phyloP scores from a whole-genome alignment of 2,113 vertebrate species.

The Chaetorhynchus papuensis region DNA sequence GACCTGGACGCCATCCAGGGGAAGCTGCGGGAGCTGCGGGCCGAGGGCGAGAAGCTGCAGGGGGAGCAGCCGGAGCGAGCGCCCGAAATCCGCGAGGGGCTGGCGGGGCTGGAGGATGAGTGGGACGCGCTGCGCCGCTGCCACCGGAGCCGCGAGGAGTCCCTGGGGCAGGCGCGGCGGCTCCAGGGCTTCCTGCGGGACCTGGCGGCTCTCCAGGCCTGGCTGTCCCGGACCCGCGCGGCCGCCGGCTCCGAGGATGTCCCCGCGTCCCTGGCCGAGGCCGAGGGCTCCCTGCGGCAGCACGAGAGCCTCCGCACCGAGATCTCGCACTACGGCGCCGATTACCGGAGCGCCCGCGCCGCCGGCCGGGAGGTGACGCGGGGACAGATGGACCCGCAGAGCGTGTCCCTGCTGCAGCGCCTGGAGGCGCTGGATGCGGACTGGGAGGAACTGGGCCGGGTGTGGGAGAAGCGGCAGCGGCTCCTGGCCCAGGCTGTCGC shows the following conservation, averaged over 20 bases:
- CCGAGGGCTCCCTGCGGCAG: conserved; percentile 83
- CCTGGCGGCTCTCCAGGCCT: conserved; percentile 90
- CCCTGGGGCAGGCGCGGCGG: conserved; percentile 87
- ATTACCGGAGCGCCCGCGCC: conserved; percentile 84
- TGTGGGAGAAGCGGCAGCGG: conserved; percentile 92
- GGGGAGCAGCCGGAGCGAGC: conserved; percentile 80
- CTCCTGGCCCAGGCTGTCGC: conserved; percentile 86
- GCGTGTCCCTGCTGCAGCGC: conserved; percentile 87
- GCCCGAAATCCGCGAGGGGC: conserved; percentile 69
- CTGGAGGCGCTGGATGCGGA: conserved; percentile 88
- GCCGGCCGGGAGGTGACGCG: conserved; percentile 87
- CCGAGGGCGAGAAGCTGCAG: conserved; percentile 79
- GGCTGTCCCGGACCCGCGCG: conserved; percentile 88
- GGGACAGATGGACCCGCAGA: conserved; percentile 86
- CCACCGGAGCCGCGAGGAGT: conserved; percentile 87
- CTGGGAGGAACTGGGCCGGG: conserved; percentile 89
- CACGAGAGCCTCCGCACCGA: conserved; percentile 90
- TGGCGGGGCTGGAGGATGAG: conserved; percentile 79
- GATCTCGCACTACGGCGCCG: conserved; percentile 86
- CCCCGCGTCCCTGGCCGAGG: conserved; percentile 84
- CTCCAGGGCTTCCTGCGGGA: conserved; percentile 91
- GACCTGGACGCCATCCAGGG: conserved; percentile 92
- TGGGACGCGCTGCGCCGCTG: conserved; percentile 87
- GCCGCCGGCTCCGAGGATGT: conserved; percentile 90
- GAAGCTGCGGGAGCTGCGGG: conserved; percentile 81